Percentiles rank a stretch among this genome's conserved stretches.
These are phyloP conservation scores for Meta bourneti DNA, from an alignment of 2,888 invertebrate genomes.

Conservation along the genomic window DNA sequence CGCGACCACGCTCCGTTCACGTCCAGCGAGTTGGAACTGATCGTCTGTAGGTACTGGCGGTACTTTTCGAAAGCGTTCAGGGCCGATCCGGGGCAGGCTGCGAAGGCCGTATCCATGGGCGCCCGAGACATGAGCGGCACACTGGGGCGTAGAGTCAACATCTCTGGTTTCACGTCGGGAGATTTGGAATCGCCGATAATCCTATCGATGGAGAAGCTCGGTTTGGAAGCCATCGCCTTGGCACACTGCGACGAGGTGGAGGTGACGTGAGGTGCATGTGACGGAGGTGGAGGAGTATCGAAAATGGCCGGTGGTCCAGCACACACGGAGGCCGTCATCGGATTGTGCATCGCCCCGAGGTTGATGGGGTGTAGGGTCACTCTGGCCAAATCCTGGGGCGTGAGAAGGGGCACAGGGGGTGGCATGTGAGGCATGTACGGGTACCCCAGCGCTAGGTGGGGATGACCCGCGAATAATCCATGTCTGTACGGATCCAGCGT, in stretches of 20 bases:
- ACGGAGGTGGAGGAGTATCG: slow-evolving; percentile 8
- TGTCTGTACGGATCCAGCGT: slow-evolving; percentile 78
- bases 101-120: slow-evolving; percentile 48
- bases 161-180: slow-evolving; percentile 66
- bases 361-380: slow-evolving; percentile 68
- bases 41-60: slow-evolving; percentile 70
- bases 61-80: slow-evolving; percentile 71
- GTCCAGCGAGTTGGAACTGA: slow-evolving; percentile 58
- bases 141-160: slow-evolving; percentile 44
- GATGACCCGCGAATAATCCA: slow-evolving; percentile 78
- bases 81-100: slow-evolving; percentile 46
- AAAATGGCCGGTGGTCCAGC: slow-evolving; percentile 50
- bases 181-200: slow-evolving; percentile 69
- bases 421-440: slow-evolving; percentile 82
- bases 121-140: slow-evolving; percentile 58
- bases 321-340: slow-evolving; percentile 39
- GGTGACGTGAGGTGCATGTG: slow-evolving; percentile 20
- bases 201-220: slow-evolving; percentile 76
- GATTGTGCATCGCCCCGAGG: slow-evolving; percentile 49
- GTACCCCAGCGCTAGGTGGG: slow-evolving; percentile 79
- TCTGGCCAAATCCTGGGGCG: slow-evolving; percentile 84
- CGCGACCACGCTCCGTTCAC: slow-evolving; percentile 69
- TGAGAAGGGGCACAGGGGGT: slow-evolving; percentile 83
- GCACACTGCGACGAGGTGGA: slow-evolving; percentile 41
- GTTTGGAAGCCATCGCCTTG: slow-evolving; percentile 55